A percentile compares a stretch with the other conserved stretches of the same genome.
These are phyloP conservation scores for Trissolcus brochymenae DNA, from an alignment of 2,888 invertebrate species.

Conservation along the genomic window DNA sequence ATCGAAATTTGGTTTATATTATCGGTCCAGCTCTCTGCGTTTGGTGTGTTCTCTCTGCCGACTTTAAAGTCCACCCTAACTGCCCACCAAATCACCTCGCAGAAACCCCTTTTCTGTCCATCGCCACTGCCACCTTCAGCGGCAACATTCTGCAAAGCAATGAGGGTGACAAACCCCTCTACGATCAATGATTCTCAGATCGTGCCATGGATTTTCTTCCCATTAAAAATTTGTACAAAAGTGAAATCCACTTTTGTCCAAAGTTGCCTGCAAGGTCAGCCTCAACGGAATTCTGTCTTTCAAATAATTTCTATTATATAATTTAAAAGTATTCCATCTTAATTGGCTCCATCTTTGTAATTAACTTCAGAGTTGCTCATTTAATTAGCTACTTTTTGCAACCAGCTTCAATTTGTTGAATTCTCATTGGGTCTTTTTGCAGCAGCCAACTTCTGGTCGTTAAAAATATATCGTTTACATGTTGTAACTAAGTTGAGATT, in stretches of 20 bases:
- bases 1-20: slow-evolving; percentile 39
- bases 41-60: slow-evolving; percentile 63
- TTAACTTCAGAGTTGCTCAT: too few species aligned
- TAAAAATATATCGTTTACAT: too few species aligned
- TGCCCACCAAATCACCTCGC: slow-evolving; percentile 65
- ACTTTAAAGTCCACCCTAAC: slow-evolving; percentile 73
- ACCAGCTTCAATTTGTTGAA: too few species aligned
- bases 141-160: slow-evolving; percentile 74
- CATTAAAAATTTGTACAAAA: slow-evolving; percentile 48
- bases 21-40: slow-evolving; percentile 31
- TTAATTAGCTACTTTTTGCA: too few species aligned
- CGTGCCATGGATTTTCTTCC: slow-evolving; percentile 46
- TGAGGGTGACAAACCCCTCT: slow-evolving; percentile 72
- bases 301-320: neutral
- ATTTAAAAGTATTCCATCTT: too few species aligned
- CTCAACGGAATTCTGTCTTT: neutral
- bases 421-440: too few species aligned
- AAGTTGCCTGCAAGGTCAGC: neutral
- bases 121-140: slow-evolving; percentile 73
- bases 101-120: slow-evolving; percentile 61
- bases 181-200: slow-evolving; percentile 74
- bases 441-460: too few species aligned
- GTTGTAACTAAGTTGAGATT: too few species aligned
- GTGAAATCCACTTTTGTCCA: neutral
- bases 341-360: too few species aligned